Conservation (phyloP, 2,888 invertebrate genomes). For the Epinotia ramella region DNA sequence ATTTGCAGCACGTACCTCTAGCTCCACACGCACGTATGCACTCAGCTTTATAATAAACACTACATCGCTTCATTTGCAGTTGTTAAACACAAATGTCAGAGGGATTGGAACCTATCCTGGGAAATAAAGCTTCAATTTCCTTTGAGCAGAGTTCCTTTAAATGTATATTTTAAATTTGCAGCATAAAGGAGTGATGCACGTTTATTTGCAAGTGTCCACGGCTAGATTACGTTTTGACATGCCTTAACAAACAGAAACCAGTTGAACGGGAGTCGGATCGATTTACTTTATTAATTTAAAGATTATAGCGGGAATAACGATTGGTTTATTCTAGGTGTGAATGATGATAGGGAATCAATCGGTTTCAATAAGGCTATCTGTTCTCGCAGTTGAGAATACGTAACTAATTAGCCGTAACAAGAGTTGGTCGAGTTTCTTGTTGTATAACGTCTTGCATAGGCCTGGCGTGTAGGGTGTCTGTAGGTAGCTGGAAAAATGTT, state of each 20-base stretch:
- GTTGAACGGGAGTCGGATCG: slow-evolving; percentile 60
- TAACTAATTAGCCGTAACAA: background rate
- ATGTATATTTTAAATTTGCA: slow-evolving; percentile 38
- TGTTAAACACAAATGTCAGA: slow-evolving; percentile 25
- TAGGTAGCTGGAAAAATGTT: background rate
- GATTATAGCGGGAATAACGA: slow-evolving; percentile 56
- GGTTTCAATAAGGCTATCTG: slow-evolving; percentile 37
- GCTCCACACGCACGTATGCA: slow-evolving; percentile 29
- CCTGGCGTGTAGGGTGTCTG: background rate
- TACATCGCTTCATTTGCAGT: slow-evolving; percentile 38
- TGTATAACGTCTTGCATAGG: background rate
- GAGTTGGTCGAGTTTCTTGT: background rate
- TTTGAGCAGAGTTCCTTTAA: slow-evolving; percentile 7
- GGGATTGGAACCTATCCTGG: slow-evolving; percentile 31
- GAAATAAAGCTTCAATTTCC: slow-evolving; percentile 33
- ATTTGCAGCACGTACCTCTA: slow-evolving; percentile 28
- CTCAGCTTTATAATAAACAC: slow-evolving; percentile 42
- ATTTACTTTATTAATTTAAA: slow-evolving; percentile 66
- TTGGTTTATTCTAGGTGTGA: slow-evolving; percentile 35
- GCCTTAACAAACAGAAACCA: slow-evolving; percentile 69
- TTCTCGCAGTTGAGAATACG: slow-evolving; percentile 16
- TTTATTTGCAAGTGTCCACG: slow-evolving; percentile 74
- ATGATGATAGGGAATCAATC: slow-evolving; percentile 35
- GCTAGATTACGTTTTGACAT: slow-evolving; percentile 74
- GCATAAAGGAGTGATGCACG: slow-evolving; percentile 62